Conservation (phyloP, 2,113 vertebrate species). For the Malurus alboscapulatus region DNA sequence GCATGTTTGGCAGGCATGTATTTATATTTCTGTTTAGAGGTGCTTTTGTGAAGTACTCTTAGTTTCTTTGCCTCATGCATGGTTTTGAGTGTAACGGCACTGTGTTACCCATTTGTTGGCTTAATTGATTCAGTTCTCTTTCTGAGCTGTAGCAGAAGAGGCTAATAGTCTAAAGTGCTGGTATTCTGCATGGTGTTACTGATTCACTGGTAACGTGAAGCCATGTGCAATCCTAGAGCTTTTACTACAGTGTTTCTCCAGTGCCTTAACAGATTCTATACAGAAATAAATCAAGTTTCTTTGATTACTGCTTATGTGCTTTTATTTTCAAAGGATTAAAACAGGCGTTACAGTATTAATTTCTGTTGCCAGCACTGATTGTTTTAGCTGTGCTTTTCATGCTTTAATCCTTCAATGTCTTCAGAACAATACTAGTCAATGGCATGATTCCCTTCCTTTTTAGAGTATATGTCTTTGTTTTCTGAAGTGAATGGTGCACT, state of each 20-base stretch:
- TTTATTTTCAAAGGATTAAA: neutral
- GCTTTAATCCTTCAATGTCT: neutral
- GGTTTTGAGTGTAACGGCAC: neutral
- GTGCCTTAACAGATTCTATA: neutral
- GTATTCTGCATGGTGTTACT: neutral
- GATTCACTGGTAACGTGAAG: fast-evolving
- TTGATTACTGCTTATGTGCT: neutral
- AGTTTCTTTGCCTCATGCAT: neutral
- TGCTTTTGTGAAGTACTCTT: neutral
- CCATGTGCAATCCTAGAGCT: neutral
- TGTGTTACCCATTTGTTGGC: neutral
- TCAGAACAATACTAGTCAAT: neutral
- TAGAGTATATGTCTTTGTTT: neutral
- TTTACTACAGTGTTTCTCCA: neutral
- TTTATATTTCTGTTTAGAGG: neutral
- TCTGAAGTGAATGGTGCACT: neutral
- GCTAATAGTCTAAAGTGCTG: neutral
- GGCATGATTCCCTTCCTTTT: neutral
- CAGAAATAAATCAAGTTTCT: neutral
- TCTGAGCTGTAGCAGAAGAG: neutral
- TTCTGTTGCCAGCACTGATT: neutral
- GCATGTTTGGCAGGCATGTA: neutral
- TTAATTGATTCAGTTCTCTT: neutral
- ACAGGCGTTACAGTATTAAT: neutral
- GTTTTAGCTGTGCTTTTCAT: neutral